Evolutionary conservation across 2,797 vertebrate species (phyloP).

Genomic region (Ptychadena robeensis): DNA sequence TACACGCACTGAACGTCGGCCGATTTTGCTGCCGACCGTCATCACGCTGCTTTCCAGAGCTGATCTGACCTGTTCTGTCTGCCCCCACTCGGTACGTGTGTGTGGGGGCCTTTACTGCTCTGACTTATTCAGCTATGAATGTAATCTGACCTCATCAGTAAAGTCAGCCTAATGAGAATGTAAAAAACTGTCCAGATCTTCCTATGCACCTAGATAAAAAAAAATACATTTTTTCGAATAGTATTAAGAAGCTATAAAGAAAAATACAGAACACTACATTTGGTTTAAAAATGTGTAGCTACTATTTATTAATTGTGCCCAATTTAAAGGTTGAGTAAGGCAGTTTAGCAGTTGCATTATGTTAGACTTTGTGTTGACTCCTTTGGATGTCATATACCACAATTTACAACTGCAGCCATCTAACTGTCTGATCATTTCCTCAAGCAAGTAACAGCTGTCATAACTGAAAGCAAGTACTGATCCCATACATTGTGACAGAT

Average conservation of each 20-base stretch:
- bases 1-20: too few relatives aligned
- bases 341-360: neutral
- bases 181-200: too few relatives aligned
- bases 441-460: slow-evolving; percentile 11
- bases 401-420: neutral
- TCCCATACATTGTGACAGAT: slow-evolving; percentile 17
- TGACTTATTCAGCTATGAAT: neutral
- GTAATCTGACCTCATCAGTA: neutral
- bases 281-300: neutral
- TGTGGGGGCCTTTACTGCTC: too few relatives aligned
- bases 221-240: neutral
- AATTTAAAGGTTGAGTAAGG: neutral
- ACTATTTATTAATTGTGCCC: neutral
- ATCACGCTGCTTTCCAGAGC: too few relatives aligned
- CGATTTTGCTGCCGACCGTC: too few relatives aligned
- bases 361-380: neutral
- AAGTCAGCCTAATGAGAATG: neutral
- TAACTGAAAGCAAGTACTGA: slow-evolving; percentile 1
- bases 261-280: neutral
- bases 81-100: too few relatives aligned
- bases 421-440: slow-evolving; percentile 8
- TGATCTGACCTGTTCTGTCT: too few relatives aligned
- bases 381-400: slow-evolving; percentile 1
- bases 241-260: too few relatives aligned
- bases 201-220: neutral